A percentile compares a stretch with the other conserved stretches of the same genome.
Conservation (phyloP, 2,797 vertebrate genomes). For the Alcedo quadribrachys region DNA sequence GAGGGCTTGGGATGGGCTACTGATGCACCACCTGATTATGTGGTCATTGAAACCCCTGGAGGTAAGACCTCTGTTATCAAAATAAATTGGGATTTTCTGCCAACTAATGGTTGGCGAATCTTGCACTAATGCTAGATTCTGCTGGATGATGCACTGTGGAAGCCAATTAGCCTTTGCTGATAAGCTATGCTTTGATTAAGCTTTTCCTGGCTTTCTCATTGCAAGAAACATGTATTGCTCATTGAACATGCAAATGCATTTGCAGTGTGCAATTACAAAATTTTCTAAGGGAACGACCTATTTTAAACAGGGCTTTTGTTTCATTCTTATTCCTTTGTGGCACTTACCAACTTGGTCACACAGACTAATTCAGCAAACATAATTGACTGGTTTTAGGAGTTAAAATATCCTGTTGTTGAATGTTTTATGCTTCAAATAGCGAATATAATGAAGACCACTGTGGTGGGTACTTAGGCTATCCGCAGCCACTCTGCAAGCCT, state of each 20-base stretch:
- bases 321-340: not conserved
- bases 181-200: conserved; percentile 69
- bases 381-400: conserved; percentile 65
- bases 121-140: conserved; percentile 60
- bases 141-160: conserved; percentile 67
- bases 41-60: conserved; percentile 76
- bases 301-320: conserved; percentile 54
- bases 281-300: conserved; percentile 22
- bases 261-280: conserved; percentile 56
- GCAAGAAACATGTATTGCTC: conserved; percentile 28
- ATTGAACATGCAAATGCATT: conserved; percentile 55
- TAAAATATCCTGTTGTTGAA: conserved; percentile 51
- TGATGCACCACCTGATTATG: conserved; percentile 74
- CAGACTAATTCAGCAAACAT: conserved; percentile 21
- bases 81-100: conserved; percentile 81
- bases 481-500: not conserved
- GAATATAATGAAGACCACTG: conserved; percentile 35
- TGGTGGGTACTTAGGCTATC: not conserved
- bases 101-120: conserved; percentile 76
- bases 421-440: conserved; percentile 49
- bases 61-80: conserved; percentile 73
- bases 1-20: conserved; percentile 64
- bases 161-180: conserved; percentile 69
- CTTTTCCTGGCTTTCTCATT: conserved; percentile 34
- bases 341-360: not conserved